Evolutionary conservation across 2,113 vertebrate genomes (phyloP), one percentile per base, ranked within the genome.

Genomic region (Paedocypris sp.): DNA sequence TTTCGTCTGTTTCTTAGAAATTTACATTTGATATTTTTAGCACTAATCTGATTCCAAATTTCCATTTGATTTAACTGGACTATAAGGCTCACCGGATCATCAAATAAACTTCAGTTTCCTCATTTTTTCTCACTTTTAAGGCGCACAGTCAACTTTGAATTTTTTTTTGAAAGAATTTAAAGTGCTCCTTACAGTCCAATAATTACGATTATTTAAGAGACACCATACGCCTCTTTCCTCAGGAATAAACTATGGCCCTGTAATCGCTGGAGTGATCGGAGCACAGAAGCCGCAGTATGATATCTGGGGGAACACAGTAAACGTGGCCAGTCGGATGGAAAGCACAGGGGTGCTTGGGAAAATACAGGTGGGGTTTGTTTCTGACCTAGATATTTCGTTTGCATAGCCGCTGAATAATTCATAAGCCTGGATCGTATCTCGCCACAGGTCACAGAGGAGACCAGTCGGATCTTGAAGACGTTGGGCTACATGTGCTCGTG

Each of bases 291-390:
- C 94, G 3, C 94, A 98, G 11, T 98, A 98, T 28, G 94, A 98
- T 53, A 98, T 98, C 78, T 98, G 94, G 94, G 94, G 94, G 22
- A 98, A 98, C 80, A 94, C 91, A 1, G 94, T 98, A 15, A 98
- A 98, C 1, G 94, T 98, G 52, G 93, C 94, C 68, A 98, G 94
- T 60, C 82, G 94, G 65, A 98, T 98, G 94, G 94, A 98, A 74
- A 98, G 90, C 73, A 98, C 94, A 0, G 94, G 94, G 3, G 85
- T 98, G 32, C 81, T 98, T 73, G 94, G 94, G 23, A 98, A 94
- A 82, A 98, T 98, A 78, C 94, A 98, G 87, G 94, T 94, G 77
- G 6, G 10, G 45, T 26, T 5, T 33, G 43, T 11, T 54, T 53
- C 51, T 49, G 26, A 19, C 22, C 50, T 33, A 33, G 19, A 7